Percentiles rank a stretch among this genome's conserved stretches.
Evolutionary conservation across 1,140 invertebrate genomes (phyloP).

Genomic region (silkworm (Bombyx mori)): ASM3026992v2 NC_085127.1:5431501-5432000

Average conservation of each 20-base stretch:
- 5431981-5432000: too few relatives aligned
- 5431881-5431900: conserved; percentile 25
- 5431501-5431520: conserved; percentile 35
- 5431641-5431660: conserved; percentile 18
- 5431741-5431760: conserved; percentile 38
- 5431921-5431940: too few relatives aligned
- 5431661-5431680: conserved; percentile 24
- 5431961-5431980: too few relatives aligned
- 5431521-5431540: conserved; percentile 35
- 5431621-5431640: conserved; percentile 23
- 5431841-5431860: conserved; percentile 26
- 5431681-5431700: conserved; percentile 25
- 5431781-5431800: conserved; percentile 22
- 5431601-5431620: conserved; percentile 20
- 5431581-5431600: conserved; percentile 23
- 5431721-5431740: conserved; percentile 36
- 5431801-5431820: conserved; percentile 35
- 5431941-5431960: too few relatives aligned
- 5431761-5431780: conserved; percentile 31
- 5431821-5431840: conserved; percentile 34
- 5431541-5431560: conserved; percentile 35
- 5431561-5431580: conserved; percentile 16
- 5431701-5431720: conserved; percentile 30
- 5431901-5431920: too few relatives aligned
- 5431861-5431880: conserved; percentile 34